phyloP scores from a whole-genome alignment of 2,113 vertebrate species.

The Stigmatopora nigra region DNA sequence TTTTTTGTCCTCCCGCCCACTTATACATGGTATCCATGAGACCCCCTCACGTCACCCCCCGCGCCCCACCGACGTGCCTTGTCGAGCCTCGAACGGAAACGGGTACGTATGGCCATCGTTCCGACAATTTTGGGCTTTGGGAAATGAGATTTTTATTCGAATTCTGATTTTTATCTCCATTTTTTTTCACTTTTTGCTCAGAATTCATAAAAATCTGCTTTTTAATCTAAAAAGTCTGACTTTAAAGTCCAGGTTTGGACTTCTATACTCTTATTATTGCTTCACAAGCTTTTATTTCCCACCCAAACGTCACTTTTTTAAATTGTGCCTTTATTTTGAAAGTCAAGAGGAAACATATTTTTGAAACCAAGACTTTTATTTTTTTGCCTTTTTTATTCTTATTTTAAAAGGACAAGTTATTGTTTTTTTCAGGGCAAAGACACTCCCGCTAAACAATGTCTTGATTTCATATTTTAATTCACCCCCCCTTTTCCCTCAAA shows the following conservation, averaged over 20 bases:
- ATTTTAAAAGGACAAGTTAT: background rate
- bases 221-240: no score
- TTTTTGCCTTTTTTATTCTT: background rate
- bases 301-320: background rate
- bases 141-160: background rate
- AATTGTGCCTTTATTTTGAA: background rate
- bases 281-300: background rate
- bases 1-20: constrained; percentile 25
- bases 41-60: constrained; percentile 28
- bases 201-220: background rate
- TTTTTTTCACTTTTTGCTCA: background rate
- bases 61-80: background rate
- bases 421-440: constrained; percentile 34
- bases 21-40: constrained; percentile 85
- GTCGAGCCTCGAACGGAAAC: background rate
- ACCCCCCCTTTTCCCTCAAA: background rate
- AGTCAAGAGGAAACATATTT: background rate
- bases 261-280: no score
- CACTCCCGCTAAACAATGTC: constrained; percentile 32
- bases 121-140: background rate
- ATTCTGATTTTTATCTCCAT: no score
- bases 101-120: background rate
- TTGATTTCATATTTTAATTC: constrained; percentile 13
- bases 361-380: constrained; percentile 24
- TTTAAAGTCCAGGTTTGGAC: no score